These are phyloP conservation scores for Eledone cirrhosa DNA, from an alignment of 2,888 invertebrate species.

Conservation along the genomic window DNA sequence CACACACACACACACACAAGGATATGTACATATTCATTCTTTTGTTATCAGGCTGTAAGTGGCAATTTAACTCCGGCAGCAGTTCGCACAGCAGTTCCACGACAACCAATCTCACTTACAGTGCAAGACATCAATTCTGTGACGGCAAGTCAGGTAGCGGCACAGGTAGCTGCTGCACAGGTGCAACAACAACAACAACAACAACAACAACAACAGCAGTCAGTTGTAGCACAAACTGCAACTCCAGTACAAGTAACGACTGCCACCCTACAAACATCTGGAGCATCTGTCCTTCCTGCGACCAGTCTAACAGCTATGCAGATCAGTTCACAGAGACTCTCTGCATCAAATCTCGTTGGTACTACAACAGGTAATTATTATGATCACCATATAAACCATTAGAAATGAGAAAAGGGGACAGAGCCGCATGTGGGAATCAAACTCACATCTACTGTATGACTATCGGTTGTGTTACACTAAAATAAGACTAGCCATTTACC, in stretches of 20 bases:
- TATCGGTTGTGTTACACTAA: no score
- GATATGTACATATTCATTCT: background rate
- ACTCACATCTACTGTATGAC: no score
- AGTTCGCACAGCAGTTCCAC: constrained; percentile 36
- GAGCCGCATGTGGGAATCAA: no score
- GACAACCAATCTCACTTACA: constrained; percentile 39
- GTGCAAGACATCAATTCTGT: constrained; percentile 54
- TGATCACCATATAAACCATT: no score
- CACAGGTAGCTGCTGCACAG: constrained; percentile 37
- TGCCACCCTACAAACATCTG: background rate
- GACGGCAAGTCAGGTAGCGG: constrained; percentile 40
- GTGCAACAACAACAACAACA: constrained; percentile 32
- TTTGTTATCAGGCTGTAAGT: constrained; percentile 43
- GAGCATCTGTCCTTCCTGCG: constrained; percentile 36
- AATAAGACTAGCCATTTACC: no score
- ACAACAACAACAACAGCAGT: constrained; percentile 24
- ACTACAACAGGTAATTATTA: constrained; percentile 31
- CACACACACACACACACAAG: background rate
- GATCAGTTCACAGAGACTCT: constrained; percentile 50
- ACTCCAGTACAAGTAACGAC: constrained; percentile 36
- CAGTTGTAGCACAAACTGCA: constrained; percentile 35
- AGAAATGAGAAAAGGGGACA: no score
- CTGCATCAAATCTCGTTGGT: no score
- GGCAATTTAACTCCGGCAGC: constrained; percentile 44
- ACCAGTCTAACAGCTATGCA: constrained; percentile 54